These are phyloP conservation scores for Chamaetylas fuelleborni DNA, from an alignment of 2,113 vertebrate genomes.

Conservation along the genomic window DNA sequence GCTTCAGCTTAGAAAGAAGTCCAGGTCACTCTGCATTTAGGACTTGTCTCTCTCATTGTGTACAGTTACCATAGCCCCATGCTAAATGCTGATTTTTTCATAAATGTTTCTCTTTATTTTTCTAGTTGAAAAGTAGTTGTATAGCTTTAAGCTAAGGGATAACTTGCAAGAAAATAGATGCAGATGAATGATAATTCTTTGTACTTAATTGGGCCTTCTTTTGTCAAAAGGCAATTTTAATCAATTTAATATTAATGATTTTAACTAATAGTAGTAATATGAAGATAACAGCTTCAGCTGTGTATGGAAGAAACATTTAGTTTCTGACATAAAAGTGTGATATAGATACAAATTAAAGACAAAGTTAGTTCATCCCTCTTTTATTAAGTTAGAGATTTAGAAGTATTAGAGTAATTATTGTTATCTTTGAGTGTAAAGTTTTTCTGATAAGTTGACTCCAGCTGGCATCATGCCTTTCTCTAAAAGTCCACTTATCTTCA, in stretches of 20 bases:
- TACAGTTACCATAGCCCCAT: neutral
- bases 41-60: neutral
- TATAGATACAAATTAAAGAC: neutral
- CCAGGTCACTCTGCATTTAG: neutral
- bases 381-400: neutral
- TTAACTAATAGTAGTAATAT: neutral
- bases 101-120: neutral
- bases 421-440: conserved; percentile 25
- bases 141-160: neutral
- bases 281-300: neutral
- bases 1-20: neutral
- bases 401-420: conserved; percentile 2
- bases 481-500: conserved; percentile 23
- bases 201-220: neutral
- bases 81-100: neutral
- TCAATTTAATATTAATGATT: neutral
- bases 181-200: neutral
- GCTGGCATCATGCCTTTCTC: conserved; percentile 19
- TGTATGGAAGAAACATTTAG: neutral
- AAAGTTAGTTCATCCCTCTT: neutral
- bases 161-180: neutral
- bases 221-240: neutral
- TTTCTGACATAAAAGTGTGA: neutral
- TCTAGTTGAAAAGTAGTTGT: neutral
- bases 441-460: conserved; percentile 20